phyloP scores from a whole-genome alignment of 1,140 invertebrate species.

The Bombyx mandarina region DNA sequence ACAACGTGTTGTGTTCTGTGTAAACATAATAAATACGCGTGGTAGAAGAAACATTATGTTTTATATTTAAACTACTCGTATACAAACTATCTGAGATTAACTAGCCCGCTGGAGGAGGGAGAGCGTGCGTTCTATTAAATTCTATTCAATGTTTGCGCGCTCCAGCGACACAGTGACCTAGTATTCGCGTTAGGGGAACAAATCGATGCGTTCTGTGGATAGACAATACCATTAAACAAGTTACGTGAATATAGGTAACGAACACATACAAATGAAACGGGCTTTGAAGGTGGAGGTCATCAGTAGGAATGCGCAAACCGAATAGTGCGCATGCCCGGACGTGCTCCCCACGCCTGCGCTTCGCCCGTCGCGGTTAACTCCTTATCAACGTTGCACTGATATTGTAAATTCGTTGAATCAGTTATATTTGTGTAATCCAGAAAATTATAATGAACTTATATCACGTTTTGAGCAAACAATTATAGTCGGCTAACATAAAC shows the following conservation, averaged over 20 bases:
- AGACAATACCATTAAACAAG: constrained; percentile 23
- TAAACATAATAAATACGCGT: constrained; percentile 1
- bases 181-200: constrained; percentile 17
- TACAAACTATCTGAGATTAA: no score
- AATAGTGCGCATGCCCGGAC: constrained; percentile 40
- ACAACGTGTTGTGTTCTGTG: not conserved
- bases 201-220: constrained; percentile 39
- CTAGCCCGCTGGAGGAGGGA: no score
- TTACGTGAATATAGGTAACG: constrained; percentile 19
- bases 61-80: no score
- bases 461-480: no score
- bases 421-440: no score
- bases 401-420: no score
- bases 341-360: constrained; percentile 34
- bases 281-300: constrained; percentile 10
- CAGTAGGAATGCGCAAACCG: constrained; percentile 30
- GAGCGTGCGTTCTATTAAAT: not conserved
- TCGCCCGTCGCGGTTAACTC: constrained; percentile 3
- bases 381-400: no score
- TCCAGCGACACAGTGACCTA: constrained; percentile 32
- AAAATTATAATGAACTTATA: no score
- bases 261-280: constrained; percentile 14
- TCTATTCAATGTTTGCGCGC: not conserved
- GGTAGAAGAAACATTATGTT: not conserved
- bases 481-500: no score